Conservation (phyloP, 2,113 vertebrate genomes). For the Cinclus cinclus region DNA sequence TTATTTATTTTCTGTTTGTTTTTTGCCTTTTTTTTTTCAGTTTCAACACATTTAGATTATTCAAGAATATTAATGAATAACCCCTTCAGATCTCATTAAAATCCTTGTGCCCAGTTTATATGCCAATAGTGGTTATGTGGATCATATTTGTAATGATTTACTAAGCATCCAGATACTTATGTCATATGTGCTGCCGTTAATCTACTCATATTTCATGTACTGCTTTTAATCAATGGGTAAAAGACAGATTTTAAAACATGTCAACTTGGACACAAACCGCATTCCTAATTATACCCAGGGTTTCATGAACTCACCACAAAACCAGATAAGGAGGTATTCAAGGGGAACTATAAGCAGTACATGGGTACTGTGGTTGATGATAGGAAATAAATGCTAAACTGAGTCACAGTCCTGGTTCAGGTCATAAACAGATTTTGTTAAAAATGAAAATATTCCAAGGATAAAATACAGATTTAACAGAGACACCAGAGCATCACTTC, state of each 20-base stretch:
- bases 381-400: not conserved
- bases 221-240: not conserved
- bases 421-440: not conserved
- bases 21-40: not conserved
- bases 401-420: not conserved
- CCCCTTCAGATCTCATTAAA: constrained; percentile 40
- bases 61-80: constrained; percentile 32
- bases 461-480: not conserved
- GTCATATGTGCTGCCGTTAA: not conserved
- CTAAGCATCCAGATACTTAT: not conserved
- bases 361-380: not conserved
- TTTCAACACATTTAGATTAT: not conserved
- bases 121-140: constrained; percentile 24
- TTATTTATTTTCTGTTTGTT: not conserved
- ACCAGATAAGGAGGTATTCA: not conserved
- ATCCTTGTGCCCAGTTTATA: not conserved
- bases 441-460: not conserved
- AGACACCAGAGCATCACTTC: not conserved
- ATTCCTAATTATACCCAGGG: not conserved
- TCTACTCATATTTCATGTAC: not conserved
- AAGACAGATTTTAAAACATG: not conserved
- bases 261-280: not conserved
- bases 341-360: not conserved
- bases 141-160: constrained; percentile 19
- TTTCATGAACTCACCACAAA: not conserved